A percentile compares a stretch with the other conserved stretches of the same genome.
These are phyloP conservation scores for Apaloderma vittatum DNA, from an alignment of 2,113 vertebrate genomes.

Conservation along the genomic window DNA sequence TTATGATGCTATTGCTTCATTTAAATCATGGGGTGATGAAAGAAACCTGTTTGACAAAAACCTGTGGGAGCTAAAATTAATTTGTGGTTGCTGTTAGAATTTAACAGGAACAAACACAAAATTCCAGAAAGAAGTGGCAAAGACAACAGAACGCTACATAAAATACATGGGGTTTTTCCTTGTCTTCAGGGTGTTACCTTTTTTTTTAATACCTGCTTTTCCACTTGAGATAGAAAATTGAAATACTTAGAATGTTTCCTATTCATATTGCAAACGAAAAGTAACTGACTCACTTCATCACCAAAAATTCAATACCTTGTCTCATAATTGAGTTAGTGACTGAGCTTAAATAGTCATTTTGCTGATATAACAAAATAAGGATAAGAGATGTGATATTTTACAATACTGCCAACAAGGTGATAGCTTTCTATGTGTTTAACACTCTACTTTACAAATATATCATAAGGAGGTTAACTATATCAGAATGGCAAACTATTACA, in stretches of 20 bases:
- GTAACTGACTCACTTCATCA: not conserved
- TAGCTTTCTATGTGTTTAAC: constrained; percentile 15
- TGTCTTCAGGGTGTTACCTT: not conserved
- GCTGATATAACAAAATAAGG: not conserved
- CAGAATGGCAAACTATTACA: not conserved
- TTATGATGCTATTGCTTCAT: not conserved
- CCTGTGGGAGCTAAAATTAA: not conserved
- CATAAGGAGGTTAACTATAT: not conserved
- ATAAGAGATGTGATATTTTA: not conserved
- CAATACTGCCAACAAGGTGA: not conserved
- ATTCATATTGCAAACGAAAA: not conserved
- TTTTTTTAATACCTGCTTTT: not conserved
- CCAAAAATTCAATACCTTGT: not conserved
- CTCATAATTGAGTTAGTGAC: not conserved
- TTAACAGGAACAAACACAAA: not conserved
- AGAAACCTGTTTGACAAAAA: not conserved
- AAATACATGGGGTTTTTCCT: not conserved
- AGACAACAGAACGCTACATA: not conserved
- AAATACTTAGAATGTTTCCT: not conserved
- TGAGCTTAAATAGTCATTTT: not conserved
- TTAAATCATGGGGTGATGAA: not conserved
- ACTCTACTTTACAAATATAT: not conserved
- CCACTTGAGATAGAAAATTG: not conserved
- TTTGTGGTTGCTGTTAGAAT: not conserved
- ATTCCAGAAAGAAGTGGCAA: not conserved